Evolutionary conservation across 2,797 vertebrate genomes (phyloP).

Genomic region (Propithecus deckenii): DNA sequence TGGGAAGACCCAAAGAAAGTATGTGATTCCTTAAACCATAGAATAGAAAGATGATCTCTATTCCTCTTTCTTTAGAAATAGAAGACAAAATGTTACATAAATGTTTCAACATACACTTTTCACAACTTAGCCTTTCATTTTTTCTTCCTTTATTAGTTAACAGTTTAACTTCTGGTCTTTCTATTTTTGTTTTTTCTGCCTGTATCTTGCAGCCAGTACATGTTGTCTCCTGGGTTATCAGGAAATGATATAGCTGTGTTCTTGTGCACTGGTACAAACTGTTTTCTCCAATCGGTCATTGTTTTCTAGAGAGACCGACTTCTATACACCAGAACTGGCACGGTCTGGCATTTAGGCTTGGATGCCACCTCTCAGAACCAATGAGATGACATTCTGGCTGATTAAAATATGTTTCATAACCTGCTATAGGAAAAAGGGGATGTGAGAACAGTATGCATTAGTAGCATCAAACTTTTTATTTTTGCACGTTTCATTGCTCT

Average conservation of each 20-base stretch:
- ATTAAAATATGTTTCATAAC: neutral
- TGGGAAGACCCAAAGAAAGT: neutral
- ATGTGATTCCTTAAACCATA: neutral
- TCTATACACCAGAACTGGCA: slow-evolving; percentile 70
- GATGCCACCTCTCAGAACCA: slow-evolving; percentile 48
- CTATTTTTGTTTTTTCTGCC: neutral
- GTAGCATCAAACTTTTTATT: neutral
- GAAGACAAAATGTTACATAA: neutral
- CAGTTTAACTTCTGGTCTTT: neutral
- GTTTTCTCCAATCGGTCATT: slow-evolving; percentile 66
- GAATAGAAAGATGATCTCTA: neutral
- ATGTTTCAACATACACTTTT: neutral
- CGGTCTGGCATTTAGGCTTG: neutral
- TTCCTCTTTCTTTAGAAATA: neutral
- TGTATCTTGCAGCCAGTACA: neutral
- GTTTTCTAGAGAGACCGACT: slow-evolving; percentile 67
- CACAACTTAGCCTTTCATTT: neutral
- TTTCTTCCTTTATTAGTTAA: neutral
- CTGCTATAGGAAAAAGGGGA: neutral
- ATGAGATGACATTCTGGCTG: neutral
- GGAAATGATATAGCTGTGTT: slow-evolving; percentile 67
- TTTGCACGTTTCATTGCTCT: neutral
- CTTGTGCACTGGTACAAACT: slow-evolving; percentile 54
- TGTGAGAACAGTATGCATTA: neutral
- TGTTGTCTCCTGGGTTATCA: slow-evolving; percentile 22